Base-by-base conservation (phyloP, 2,113 vertebrate genomes). In the Eulemur rufifrons region DNA sequence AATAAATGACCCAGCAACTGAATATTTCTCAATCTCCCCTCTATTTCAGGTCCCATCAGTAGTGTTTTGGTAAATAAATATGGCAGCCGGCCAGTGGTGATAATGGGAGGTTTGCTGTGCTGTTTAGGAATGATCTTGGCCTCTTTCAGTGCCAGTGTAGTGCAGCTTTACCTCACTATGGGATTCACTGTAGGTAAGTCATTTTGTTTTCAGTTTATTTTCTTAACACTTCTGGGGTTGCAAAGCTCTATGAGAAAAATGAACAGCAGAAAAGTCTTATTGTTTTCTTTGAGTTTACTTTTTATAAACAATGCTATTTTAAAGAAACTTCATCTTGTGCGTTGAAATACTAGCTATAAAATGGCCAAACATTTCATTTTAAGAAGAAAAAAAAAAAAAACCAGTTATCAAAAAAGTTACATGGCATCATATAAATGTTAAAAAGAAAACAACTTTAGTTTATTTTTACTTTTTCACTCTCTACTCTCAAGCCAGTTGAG, bases 11-110 rank as follows among this genome's bases (percentile, higher is more conserved):
- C 20, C 15, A 68, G 10, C 59, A 91, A 86, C 73, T 89, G 59
- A 86, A 39, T 86, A 27, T 59, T 52, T 42, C n/a, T 63, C 39
- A 21, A 50, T 94, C 5, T 97, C 91, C 92, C 76, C 64, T 97
- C 95, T 81, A 7, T 78, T 88, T 81, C 97, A 99, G 99, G 99
- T 97, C 99, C 99, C 52, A 98, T 99, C 98, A 99, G 99, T 98
- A 99, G 99, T 76, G 98, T 99, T 92, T 98, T 99, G 98, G 99
- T 99, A 95, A 99, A 99, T 98, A 99, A 98, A 2, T 99, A 99
- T 1, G 99, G 99, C 88, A 99, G 99, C 94, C 99, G 99, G 34
- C 99, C 99, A 18, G 98, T 99, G 23, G 99, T 99, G 97, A 99
- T 99, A 54, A 96, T 98, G 66, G 99, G 99, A 23, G 99, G 99